Evolutionary conservation across 2,888 invertebrate species (phyloP), one percentile per base, ranked within the genome.

Genomic region (Biston stratarius): DNA sequence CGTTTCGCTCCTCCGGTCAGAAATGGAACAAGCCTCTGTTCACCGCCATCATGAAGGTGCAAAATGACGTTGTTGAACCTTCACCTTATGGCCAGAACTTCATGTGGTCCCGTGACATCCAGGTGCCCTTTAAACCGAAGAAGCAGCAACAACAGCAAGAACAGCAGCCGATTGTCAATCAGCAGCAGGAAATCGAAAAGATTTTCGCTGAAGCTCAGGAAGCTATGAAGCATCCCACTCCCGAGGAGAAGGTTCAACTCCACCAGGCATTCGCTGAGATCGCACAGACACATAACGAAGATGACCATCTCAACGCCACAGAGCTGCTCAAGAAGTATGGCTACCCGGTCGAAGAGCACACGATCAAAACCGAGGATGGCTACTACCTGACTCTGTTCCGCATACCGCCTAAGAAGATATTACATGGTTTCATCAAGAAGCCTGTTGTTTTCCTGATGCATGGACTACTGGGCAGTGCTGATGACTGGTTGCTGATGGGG

Each of bases 401-500:
- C 65, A 91, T 94, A 65, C 84, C 83, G n/a, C 78, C 88, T n/a
- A 85, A 83, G 72, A 76, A 80, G 53, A 76, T 75, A 45, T 67
- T 77, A 14, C 74, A 73, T n/a, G 82, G 83, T 59, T 77, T 77
- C 40, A 77, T 75, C 62, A 80, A 81, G 51, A 84, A 80, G 61
- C 94, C 93, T 7, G 93, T 92, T 1, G 94, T 94, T 0, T 89
- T 96, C 67, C 74, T 96, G 47, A 91, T 95, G 88, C 96, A 96
- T 81, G 96, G 97, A 6, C 83, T 97, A 5, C 83, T 96, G n/a
- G 95, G 95, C 52, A 95, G 95, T 72, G 95, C 96, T 0, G 95
- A 95, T 38, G 95, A 96, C 82, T 97, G 96, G 95, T 89, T 97
- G 5, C 87, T 96, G 70, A 95, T 96, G 83, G 95, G 95, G 14